Evolutionary conservation across 2,888 invertebrate genomes (phyloP).

Genomic region (Synergus laeviventris): DNA sequence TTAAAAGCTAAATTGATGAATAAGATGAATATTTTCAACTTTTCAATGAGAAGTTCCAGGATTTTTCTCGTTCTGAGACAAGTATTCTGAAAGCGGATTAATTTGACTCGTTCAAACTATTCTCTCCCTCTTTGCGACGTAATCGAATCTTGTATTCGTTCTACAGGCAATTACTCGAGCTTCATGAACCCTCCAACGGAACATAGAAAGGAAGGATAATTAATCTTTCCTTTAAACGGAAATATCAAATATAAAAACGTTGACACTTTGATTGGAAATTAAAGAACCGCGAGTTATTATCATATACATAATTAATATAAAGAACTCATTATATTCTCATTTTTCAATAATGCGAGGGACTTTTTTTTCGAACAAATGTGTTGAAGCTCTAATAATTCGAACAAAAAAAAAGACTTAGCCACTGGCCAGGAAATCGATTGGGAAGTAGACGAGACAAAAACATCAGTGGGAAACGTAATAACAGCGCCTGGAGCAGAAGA

Average conservation of each 20-base stretch:
- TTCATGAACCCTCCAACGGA: constrained; percentile 28
- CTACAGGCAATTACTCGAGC: constrained; percentile 31
- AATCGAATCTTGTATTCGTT: constrained; percentile 62
- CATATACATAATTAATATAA: neutral
- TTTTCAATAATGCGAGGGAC: neutral
- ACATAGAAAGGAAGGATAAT: constrained; percentile 35
- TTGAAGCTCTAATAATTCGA: neutral
- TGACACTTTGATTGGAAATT: neutral
- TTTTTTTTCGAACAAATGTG: neutral
- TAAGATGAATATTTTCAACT: neutral
- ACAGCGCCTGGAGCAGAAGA: constrained; percentile 5
- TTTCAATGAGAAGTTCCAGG: constrained; percentile 13
- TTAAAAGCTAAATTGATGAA: neutral
- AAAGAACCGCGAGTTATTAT: neutral
- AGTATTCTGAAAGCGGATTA: constrained; percentile 47
- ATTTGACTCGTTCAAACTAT: constrained; percentile 45
- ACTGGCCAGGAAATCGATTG: neutral
- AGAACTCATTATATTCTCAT: neutral
- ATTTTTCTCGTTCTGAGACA: constrained; percentile 38
- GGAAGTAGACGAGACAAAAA: neutral
- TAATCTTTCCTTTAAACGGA: constrained; percentile 38
- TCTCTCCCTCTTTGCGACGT: constrained; percentile 59
- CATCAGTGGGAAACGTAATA: neutral
- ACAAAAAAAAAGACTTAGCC: neutral
- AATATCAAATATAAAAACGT: constrained; percentile 33